These are phyloP conservation scores for Galerucella calmariensis DNA, from an alignment of 2,888 invertebrate species.

Conservation along the genomic window DNA sequence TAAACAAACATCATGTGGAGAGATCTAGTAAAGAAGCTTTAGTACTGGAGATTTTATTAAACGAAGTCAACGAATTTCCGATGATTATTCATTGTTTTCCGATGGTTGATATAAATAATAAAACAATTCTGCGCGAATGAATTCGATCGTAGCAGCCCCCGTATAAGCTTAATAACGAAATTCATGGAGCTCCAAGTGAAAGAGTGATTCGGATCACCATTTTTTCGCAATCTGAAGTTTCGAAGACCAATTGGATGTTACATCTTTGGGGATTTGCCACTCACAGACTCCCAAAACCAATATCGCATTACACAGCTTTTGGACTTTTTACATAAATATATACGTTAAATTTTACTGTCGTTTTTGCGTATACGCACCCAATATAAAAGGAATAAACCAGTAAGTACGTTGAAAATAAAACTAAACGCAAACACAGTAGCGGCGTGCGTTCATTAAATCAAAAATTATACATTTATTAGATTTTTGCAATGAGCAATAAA, in stretches of 20 bases:
- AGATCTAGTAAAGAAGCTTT: constrained; percentile 33
- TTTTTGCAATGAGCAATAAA: no score
- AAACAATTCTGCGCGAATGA: neutral
- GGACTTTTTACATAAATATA: constrained; percentile 62
- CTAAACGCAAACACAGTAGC: neutral
- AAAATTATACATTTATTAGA: no score
- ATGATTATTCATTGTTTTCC: no score
- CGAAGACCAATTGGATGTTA: constrained; percentile 61
- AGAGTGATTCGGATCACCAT: constrained; percentile 60
- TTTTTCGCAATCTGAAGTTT: constrained; percentile 53
- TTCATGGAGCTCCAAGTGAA: constrained; percentile 51
- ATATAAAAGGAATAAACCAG: constrained; percentile 61
- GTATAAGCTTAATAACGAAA: constrained; percentile 53
- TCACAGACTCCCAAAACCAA: constrained; percentile 54
- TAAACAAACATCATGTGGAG: constrained; percentile 59
- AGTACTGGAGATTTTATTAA: constrained; percentile 22
- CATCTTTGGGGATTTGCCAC: constrained; percentile 59
- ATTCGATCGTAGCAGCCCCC: neutral
- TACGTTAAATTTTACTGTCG: constrained; percentile 63
- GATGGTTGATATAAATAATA: no score
- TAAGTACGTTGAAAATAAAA: constrained; percentile 59
- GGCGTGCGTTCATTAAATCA: neutral
- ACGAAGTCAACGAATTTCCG: no score
- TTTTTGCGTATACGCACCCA: constrained; percentile 61
- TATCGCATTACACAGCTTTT: constrained; percentile 63